phyloP scores from a whole-genome alignment of 23 tunicate species.

The Trididemnum miniatum region DNA sequence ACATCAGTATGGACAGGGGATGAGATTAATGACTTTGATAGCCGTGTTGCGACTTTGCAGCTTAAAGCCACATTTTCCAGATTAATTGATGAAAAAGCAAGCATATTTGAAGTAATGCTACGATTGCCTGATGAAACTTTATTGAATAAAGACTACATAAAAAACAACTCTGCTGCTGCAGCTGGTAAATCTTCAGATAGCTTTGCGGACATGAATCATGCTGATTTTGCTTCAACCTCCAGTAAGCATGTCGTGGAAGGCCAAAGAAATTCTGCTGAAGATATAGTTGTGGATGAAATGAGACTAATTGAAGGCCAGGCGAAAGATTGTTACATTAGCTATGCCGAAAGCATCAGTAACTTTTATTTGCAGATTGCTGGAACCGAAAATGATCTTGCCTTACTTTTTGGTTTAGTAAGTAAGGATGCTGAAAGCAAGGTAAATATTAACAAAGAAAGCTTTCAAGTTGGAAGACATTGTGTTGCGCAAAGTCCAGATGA shows the following conservation, averaged over 20 bases:
- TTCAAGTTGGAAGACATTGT: constrained; percentile 28
- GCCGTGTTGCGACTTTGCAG: constrained; percentile 41
- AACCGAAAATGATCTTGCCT: constrained; percentile 17
- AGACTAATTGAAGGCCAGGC: background rate
- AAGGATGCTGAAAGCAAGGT: background rate
- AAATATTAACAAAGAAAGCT: background rate
- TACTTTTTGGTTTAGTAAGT: background rate
- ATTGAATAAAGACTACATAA: constrained; percentile 60
- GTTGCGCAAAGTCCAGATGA: constrained; percentile 83
- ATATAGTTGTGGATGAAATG: background rate
- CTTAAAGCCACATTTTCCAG: constrained; percentile 52
- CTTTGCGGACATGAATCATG: background rate
- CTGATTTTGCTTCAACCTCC: background rate
- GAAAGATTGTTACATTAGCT: constrained; percentile 38
- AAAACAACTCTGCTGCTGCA: background rate
- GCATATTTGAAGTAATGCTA: constrained; percentile 57
- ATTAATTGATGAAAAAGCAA: background rate
- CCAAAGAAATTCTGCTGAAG: background rate
- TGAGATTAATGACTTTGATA: constrained; percentile 49
- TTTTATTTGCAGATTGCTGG: constrained; percentile 46
- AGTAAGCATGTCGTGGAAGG: background rate
- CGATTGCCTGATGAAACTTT: constrained; percentile 51
- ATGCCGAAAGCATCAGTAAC: constrained; percentile 25
- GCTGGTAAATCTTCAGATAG: background rate
- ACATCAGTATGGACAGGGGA: constrained; percentile 39